Base-by-base conservation (phyloP, 2,888 invertebrate species). In the Eupsilia transversa region DNA sequence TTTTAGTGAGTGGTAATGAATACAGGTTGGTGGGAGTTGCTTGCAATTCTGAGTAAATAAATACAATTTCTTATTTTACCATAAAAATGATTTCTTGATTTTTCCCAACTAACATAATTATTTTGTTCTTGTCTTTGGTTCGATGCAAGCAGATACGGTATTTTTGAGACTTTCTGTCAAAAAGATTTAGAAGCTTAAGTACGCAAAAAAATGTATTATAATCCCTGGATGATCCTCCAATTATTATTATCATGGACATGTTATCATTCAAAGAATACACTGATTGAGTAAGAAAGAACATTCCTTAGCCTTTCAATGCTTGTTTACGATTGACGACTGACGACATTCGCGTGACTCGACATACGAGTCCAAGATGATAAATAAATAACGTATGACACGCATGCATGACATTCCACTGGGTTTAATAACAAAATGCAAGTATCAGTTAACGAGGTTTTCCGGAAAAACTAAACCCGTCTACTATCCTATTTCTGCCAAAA, bases 251-350 rank as follows among this genome's bases (percentile, higher is more conserved):
- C 30, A 46, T n/a, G 35, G 10, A 7, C 12, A 57, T 49, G 33
- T 46, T 33, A 60, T 30, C n/a, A 60, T 35, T 74, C 12, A 20
- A 54, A 35, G 27, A 65, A 61, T 43, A 67, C 35, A 12, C 27
- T 46, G 38, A 59, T 57, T 20, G 27, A 52, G 6, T 67, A 52
- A 68, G 71, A 80, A 57, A 60, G 49, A 56, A 68, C 80, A 80
- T 80, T 80, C 80, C 67, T 60, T 20, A 20, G 30, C 33, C 27
- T 35, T 56, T 60, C 68, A 80, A 80, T 77, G 49, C 68, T 59
- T 79, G 74, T 79, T 64, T 79, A 63, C 74, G 41, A 52, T 59
- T 66, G 43, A 23, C 43, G 63, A 23, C 23, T 46, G 71, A 56
- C 71, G 56, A 63, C 64, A 64, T 33, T 74, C 57, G 52, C 61